These are phyloP conservation scores for Denticeps clupeoides DNA, from an alignment of 2,797 vertebrate species.

Conservation along the genomic window DNA sequence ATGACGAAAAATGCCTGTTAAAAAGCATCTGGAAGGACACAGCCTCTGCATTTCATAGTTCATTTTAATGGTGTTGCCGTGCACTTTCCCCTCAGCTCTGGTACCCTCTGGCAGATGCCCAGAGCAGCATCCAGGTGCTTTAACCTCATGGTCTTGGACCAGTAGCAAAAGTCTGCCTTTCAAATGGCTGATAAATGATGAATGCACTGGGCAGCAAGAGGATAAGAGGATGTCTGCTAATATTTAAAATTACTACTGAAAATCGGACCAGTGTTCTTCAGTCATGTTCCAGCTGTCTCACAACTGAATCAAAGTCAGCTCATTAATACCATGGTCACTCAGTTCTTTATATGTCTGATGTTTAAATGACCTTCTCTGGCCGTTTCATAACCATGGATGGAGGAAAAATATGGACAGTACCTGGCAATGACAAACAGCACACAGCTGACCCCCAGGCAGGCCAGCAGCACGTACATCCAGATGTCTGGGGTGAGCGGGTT, in stretches of 20 bases:
- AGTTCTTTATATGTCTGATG: too few relatives aligned
- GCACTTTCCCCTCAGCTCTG: neutral
- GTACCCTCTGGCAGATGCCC: neutral
- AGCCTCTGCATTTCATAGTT: neutral
- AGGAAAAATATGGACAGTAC: slow-evolving; percentile 42
- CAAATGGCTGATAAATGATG: neutral
- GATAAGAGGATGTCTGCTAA: too few relatives aligned
- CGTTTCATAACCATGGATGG: neutral
- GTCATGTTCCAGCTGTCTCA: too few relatives aligned
- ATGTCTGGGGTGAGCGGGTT: slow-evolving; percentile 94
- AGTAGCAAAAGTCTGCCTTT: neutral
- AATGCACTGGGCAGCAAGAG: neutral
- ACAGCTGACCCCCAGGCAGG: slow-evolving; percentile 93
- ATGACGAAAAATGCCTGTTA: too few relatives aligned
- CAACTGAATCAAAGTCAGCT: too few relatives aligned
- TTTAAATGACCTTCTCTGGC: slow-evolving; percentile 5
- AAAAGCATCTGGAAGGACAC: too few relatives aligned
- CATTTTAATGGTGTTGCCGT: neutral
- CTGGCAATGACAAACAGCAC: slow-evolving; percentile 97
- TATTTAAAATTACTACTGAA: too few relatives aligned
- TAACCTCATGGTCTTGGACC: neutral
- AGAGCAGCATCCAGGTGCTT: neutral
- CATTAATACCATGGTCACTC: too few relatives aligned
- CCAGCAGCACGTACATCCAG: slow-evolving; percentile 96
- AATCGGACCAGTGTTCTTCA: too few relatives aligned